Base-by-base conservation (phyloP, 2,797 vertebrate species). In the Botia almorhae region DNA sequence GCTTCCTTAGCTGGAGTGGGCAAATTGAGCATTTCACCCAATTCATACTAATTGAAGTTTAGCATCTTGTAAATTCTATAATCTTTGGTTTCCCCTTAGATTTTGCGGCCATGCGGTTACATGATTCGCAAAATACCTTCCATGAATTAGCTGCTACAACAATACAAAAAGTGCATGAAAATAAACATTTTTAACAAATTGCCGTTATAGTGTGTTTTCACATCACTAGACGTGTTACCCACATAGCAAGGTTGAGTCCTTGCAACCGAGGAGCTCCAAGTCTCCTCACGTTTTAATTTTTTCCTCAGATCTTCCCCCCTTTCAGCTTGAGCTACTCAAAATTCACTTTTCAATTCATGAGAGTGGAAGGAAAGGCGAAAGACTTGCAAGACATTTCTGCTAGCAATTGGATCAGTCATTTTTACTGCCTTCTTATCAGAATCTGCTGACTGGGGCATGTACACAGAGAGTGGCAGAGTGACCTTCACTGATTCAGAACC, bases 281-380 rank as follows among this genome's bases (percentile, higher is more conserved):
- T 80, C 69, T 80, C 78, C 39, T 50, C 68, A 26, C n/a, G 10
- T 51, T 79, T 79, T 33, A 74, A 73, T 58, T 56, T 74, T 67
- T 74, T 46, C 69, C 53, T 80, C 19, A 56, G 70, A 80, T 73
- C 70, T 74, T 26, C 46, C 5, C 33, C 73, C 65, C 70, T 56
- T 60, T 21, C 50, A 67, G 69, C 78, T 61, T 46, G 33, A 69
- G n/a, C 77, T 72, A 55, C 61, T 73, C 78, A 56, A 67, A 80
- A 80, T 56, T 74, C 70, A 51, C 50, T 74, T 80, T 80, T 74
- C 70, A 80, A 73, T 74, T 73, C 70, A 80, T 74, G 70, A 80
- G 69, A 50, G 61, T 13, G 13, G 16, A 80, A 69, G 65, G 43
- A 46, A 39, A 7, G 6, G 36, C 36, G 21, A 60, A 69, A 78